Evolutionary conservation across 2,888 invertebrate species (phyloP).

Genomic region (Saturnia japonica): DNA sequence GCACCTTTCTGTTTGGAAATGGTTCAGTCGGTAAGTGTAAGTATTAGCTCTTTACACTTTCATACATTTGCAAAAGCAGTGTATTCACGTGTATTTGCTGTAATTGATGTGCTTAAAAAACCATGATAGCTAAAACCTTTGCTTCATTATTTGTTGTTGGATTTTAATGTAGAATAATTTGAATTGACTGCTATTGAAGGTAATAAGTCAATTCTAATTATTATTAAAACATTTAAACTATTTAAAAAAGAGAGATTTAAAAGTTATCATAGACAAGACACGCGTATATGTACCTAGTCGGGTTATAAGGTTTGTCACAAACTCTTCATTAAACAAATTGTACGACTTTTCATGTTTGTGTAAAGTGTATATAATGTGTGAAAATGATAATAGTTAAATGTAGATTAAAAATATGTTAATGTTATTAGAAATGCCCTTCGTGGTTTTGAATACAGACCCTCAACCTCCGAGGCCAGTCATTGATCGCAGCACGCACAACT

Average conservation of each 20-base stretch:
- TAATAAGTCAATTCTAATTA: not conserved
- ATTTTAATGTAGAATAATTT: not conserved
- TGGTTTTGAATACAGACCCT: not conserved
- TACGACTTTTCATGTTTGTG: no score
- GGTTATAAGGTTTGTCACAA: no score
- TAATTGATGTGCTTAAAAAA: not conserved
- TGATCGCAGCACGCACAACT: not conserved
- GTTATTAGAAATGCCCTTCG: not conserved
- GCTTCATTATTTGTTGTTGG: not conserved
- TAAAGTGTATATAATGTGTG: no score
- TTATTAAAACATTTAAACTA: not conserved
- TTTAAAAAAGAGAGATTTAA: not conserved
- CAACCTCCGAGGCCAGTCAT: not conserved
- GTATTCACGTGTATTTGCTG: not conserved
- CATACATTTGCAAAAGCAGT: conserved; percentile 31
- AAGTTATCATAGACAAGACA: no score
- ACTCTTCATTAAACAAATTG: no score
- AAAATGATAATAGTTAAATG: not conserved
- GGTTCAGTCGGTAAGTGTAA: conserved; percentile 75
- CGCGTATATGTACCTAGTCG: no score
- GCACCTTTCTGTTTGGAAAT: conserved; percentile 56
- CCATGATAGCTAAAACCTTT: not conserved
- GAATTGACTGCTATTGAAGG: not conserved
- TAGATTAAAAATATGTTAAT: not conserved
- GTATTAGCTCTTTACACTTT: conserved; percentile 26